These are phyloP conservation scores for Parazoanthus atlanticus DNA, from an alignment of 92 coral and sea anemone species.

Conservation along the genomic window DNA sequence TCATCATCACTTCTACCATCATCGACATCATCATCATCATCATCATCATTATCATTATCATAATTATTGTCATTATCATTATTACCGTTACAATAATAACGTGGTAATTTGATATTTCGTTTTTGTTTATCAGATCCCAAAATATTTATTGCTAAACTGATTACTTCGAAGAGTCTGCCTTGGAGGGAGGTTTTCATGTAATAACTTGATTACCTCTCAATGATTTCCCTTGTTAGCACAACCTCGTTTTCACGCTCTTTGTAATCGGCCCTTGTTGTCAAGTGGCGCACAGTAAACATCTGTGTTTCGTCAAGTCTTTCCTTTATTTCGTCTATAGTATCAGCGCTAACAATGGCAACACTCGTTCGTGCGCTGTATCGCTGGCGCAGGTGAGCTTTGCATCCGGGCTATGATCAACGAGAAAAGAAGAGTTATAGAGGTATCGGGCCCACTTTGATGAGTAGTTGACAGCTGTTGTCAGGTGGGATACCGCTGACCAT, in stretches of 20 bases:
- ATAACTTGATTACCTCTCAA: background rate
- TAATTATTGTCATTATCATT: too few relatives aligned
- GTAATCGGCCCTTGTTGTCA: background rate
- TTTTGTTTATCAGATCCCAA: background rate
- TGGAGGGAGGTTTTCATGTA: background rate
- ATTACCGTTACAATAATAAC: background rate
- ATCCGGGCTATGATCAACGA: background rate
- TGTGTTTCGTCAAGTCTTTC: background rate
- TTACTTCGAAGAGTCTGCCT: too few relatives aligned
- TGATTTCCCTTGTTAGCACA: background rate
- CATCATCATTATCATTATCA: too few relatives aligned
- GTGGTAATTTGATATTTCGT: background rate
- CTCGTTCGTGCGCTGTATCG: background rate
- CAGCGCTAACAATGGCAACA: background rate
- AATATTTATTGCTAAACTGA: too few relatives aligned
- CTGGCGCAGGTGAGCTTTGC: constrained; percentile 28
- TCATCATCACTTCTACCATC: too few relatives aligned
- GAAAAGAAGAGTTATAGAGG: too few relatives aligned
- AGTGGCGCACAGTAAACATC: constrained; percentile 22
- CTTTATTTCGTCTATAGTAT: background rate
- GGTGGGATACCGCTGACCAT: too few relatives aligned
- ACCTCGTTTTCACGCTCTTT: background rate
- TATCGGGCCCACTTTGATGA: too few relatives aligned
- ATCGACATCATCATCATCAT: too few relatives aligned
- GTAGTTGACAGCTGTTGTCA: too few relatives aligned